phyloP scores from a whole-genome alignment of 2,888 invertebrate species.

The Drepanosiphum platanoidis region DNA sequence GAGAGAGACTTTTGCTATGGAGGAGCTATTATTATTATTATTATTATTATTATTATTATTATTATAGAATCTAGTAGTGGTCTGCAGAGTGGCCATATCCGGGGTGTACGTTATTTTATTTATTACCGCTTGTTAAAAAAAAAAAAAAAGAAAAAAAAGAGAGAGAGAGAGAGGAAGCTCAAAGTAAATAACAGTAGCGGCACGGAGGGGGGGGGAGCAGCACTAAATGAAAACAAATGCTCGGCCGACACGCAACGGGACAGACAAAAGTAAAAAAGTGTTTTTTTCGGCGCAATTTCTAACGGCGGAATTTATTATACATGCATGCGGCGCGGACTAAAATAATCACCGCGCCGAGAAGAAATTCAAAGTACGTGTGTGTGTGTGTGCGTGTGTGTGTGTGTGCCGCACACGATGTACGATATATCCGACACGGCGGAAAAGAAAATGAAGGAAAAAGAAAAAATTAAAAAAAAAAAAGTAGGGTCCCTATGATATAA shows the following conservation, averaged over 20 bases:
- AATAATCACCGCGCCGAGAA: background rate
- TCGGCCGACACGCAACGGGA: conserved; percentile 48
- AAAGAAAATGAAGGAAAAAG: background rate
- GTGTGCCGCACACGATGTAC: background rate
- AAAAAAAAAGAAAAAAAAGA: conserved; percentile 4
- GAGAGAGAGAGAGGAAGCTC: conserved; percentile 25
- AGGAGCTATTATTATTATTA: conserved; percentile 40
- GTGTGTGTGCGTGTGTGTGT: background rate
- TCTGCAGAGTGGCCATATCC: conserved; percentile 53
- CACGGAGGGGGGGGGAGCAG: no score
- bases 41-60: conserved; percentile 40
- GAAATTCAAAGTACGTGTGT: background rate
- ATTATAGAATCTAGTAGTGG: conserved; percentile 56
- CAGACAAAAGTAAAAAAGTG: conserved; percentile 37
- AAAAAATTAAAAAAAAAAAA: background rate
- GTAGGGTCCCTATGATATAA: background rate
- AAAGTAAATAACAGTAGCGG: conserved; percentile 50
- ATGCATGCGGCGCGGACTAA: background rate
- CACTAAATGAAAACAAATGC: conserved; percentile 57
- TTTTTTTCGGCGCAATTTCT: conserved; percentile 5
- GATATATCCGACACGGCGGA: background rate
- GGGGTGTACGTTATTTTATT: conserved; percentile 59
- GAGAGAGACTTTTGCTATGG: conserved; percentile 22
- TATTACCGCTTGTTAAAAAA: conserved; percentile 57
- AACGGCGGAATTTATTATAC: conserved; percentile 18